Evolutionary conservation across 1,140 invertebrate species (phyloP).

Genomic region (Dinoponera quadriceps): DNA sequence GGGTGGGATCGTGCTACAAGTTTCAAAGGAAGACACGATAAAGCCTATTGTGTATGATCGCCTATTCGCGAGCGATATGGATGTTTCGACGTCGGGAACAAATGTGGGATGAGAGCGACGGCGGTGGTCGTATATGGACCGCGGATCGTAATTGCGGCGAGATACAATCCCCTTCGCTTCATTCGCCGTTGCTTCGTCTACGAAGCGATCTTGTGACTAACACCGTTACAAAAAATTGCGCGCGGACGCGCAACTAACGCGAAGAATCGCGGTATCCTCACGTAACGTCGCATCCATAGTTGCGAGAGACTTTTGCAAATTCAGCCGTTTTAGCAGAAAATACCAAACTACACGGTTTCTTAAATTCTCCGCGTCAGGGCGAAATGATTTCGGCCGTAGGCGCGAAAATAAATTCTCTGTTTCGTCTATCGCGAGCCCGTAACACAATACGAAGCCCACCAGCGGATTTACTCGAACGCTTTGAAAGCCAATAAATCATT

Average conservation of each 20-base stretch:
- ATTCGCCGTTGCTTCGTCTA: conserved; percentile 13
- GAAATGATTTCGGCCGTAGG: conserved; percentile 62
- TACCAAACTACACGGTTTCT: conserved; percentile 35
- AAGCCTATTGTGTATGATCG: conserved; percentile 81
- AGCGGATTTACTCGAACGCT: conserved; percentile 80
- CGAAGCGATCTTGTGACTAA: neutral
- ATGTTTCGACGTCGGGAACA: conserved; percentile 74
- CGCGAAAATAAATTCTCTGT: conserved; percentile 76
- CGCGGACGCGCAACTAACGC: neutral
- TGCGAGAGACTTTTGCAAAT: too few species aligned
- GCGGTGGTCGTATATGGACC: conserved; percentile 65
- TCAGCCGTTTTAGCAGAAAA: too few species aligned
- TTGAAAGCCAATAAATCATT: conserved; percentile 84
- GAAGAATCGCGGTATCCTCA: neutral
- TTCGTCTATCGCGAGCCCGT: conserved; percentile 77
- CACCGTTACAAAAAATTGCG: neutral
- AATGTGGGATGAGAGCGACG: conserved; percentile 73
- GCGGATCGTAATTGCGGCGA: conserved; percentile 70
- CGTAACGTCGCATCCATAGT: too few species aligned
- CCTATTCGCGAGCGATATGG: conserved; percentile 74
- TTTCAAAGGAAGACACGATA: conserved; percentile 82
- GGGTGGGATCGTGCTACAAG: conserved; percentile 77
- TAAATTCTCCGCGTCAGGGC: conserved; percentile 40
- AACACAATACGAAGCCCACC: conserved; percentile 79
- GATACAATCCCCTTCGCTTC: conserved; percentile 65